Conservation (phyloP, 2,888 invertebrate genomes). For the Eristalinus sepulchralis region DNA sequence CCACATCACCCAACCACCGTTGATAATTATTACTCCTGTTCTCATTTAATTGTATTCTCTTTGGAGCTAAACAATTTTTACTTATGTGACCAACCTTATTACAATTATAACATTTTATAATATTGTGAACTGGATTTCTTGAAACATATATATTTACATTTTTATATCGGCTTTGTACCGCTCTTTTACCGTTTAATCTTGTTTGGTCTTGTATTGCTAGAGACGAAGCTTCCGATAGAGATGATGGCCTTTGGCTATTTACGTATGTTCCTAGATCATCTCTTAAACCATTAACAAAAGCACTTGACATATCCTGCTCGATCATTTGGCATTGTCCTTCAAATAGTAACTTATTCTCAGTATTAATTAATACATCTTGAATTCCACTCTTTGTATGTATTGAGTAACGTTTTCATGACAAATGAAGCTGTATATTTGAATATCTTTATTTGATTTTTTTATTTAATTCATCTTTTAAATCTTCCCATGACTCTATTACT, state of each 20-base stretch:
- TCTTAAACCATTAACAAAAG: constrained; percentile 26
- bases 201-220: constrained; percentile 27
- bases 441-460: constrained; percentile 6
- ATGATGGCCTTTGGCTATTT: constrained; percentile 11
- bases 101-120: constrained; percentile 24
- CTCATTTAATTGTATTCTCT: background rate
- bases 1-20: background rate
- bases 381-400: background rate
- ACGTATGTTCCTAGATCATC: constrained; percentile 14
- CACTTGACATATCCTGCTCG: constrained; percentile 14
- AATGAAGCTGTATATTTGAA: constrained; percentile 4
- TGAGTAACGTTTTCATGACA: constrained; percentile 15
- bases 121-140: constrained; percentile 11
- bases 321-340: constrained; percentile 23
- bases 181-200: constrained; percentile 2
- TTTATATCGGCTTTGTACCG: background rate
- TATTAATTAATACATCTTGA: constrained; percentile 14
- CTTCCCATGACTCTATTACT: background rate
- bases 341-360: constrained; percentile 11
- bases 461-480: background rate
- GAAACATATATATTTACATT: constrained; percentile 1
- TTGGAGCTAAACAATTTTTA: background rate
- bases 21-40: background rate
- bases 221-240: constrained; percentile 21
- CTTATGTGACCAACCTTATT: constrained; percentile 22